phyloP scores from a whole-genome alignment of 2,797 vertebrate genomes.

The Macrochelys suwanniensis region DNA sequence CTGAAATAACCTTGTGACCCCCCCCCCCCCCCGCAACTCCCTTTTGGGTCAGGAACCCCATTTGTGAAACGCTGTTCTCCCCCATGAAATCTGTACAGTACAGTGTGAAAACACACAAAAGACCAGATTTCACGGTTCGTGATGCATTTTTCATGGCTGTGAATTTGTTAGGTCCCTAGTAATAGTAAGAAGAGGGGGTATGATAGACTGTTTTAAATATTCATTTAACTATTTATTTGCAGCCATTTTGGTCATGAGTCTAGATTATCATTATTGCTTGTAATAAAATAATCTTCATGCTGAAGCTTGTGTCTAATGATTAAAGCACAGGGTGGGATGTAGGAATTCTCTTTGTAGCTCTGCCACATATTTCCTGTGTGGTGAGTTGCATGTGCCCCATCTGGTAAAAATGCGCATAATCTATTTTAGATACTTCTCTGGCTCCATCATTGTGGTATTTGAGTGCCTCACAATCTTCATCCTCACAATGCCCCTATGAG shows the following conservation, averaged over 20 bases:
- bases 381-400: slow-evolving; percentile 46
- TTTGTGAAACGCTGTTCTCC: too few relatives aligned
- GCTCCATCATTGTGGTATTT: neutral
- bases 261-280: neutral
- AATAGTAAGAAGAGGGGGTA: neutral
- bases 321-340: neutral
- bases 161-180: too few relatives aligned
- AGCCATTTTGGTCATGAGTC: slow-evolving; percentile 12
- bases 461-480: neutral
- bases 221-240: neutral
- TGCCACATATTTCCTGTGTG: neutral
- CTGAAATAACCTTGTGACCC: too few relatives aligned
- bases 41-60: too few relatives aligned
- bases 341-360: neutral
- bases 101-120: too few relatives aligned
- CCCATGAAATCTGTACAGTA: too few relatives aligned
- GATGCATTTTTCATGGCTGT: too few relatives aligned
- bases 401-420: slow-evolving; percentile 58
- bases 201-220: neutral
- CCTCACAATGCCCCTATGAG: neutral
- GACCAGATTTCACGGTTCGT: too few relatives aligned
- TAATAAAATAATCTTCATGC: slow-evolving; percentile 34
- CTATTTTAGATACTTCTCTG: neutral
- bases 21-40: too few relatives aligned
- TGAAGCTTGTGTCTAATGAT: slow-evolving; percentile 22